Evolutionary conservation across 2,888 invertebrate species (phyloP).

Genomic region (Podotricha telesiphe): DNA sequence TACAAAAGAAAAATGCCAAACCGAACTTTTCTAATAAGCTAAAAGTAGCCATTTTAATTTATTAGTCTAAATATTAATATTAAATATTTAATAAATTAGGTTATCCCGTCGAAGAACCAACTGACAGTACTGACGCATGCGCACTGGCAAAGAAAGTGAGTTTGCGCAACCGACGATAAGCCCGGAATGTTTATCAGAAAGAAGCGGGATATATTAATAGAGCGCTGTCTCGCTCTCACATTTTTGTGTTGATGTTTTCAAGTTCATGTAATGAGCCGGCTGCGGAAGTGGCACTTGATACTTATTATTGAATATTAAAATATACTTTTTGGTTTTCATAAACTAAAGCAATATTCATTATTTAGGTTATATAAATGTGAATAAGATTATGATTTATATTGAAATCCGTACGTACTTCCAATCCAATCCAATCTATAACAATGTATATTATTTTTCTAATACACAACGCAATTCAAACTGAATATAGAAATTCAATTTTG

Average conservation of each 20-base stretch:
- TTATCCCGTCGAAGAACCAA: constrained; percentile 61
- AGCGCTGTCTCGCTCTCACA: constrained; percentile 28
- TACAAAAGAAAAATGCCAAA: not conserved
- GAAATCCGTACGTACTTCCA: too few relatives aligned
- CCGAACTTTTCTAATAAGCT: constrained; percentile 53
- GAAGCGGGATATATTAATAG: constrained; percentile 26
- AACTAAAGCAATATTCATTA: not conserved
- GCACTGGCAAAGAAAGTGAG: constrained; percentile 76
- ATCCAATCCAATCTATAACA: too few relatives aligned
- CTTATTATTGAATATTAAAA: not conserved
- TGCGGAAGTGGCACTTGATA: not conserved
- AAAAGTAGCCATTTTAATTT: constrained; percentile 77
- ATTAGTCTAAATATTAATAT: constrained; percentile 53
- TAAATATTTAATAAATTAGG: constrained; percentile 60
- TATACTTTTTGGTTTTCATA: not conserved
- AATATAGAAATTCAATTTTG: too few relatives aligned
- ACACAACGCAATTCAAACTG: too few relatives aligned
- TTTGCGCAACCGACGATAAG: constrained; percentile 58
- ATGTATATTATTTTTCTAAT: too few relatives aligned
- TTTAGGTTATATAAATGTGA: too few relatives aligned
- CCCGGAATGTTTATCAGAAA: constrained; percentile 35
- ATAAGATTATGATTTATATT: too few relatives aligned
- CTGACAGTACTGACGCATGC: constrained; percentile 76
- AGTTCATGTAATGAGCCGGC: not conserved
- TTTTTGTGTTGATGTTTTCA: constrained; percentile 4